These are phyloP conservation scores for Nebria ingens DNA, from an alignment of 1,140 invertebrate species.

Conservation along the genomic window DNA sequence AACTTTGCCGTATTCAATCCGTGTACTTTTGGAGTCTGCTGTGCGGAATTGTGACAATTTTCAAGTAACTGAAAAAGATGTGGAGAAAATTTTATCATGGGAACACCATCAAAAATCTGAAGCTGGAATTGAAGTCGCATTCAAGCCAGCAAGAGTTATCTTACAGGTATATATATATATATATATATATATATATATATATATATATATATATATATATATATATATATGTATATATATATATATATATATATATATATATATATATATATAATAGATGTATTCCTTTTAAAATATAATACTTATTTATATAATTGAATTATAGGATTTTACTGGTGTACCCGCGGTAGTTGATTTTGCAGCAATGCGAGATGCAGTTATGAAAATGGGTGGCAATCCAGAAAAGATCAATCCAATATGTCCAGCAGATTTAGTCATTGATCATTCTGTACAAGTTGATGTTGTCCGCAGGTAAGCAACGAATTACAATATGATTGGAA, in stretches of 20 bases:
- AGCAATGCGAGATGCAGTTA: conserved; percentile 94
- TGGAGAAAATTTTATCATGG: conserved; percentile 89
- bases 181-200: not conserved
- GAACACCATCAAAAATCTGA: conserved; percentile 57
- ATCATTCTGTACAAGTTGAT: conserved; percentile 97
- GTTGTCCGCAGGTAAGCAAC: conserved; percentile 77
- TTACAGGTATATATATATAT: conserved; percentile 82
- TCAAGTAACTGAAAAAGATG: conserved; percentile 75
- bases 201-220: not conserved
- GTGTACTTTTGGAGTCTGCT: conserved; percentile 89
- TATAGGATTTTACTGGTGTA: conserved; percentile 88
- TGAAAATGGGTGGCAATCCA: conserved; percentile 75
- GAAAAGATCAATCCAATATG: conserved; percentile 95
- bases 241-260: no score
- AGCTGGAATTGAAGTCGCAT: conserved; percentile 83
- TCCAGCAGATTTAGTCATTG: conserved; percentile 94
- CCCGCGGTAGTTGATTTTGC: conserved; percentile 98
- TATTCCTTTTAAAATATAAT: conserved; percentile 11
- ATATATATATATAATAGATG: no score
- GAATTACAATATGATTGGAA: conserved; percentile 12
- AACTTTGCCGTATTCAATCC: conserved; percentile 84
- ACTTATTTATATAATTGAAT: conserved; percentile 13
- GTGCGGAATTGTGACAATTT: conserved; percentile 95
- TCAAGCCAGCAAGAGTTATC: conserved; percentile 91
- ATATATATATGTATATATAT: no score